Evolutionary conservation across 2,113 vertebrate species (phyloP), one percentile per base, ranked within the genome.

Genomic region (Geococcyx californianus): DNA sequence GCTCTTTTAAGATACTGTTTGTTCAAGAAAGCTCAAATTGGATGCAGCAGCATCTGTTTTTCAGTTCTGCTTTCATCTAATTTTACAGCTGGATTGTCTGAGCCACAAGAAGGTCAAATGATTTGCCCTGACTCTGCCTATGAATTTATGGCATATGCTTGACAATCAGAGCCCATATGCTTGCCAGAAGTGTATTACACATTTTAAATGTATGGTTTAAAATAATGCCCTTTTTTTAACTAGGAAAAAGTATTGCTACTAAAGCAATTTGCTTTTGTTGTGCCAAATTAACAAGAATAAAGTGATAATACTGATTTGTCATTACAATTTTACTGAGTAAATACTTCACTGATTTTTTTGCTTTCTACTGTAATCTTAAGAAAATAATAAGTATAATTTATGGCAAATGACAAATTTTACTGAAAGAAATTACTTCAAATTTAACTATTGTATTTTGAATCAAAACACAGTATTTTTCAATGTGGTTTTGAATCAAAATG

Each of bases 21-120:
- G 70, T 52, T 96, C 69, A 93, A n/a, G 36, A 95, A 95, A 90
- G 62, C 86, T 84, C 56, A 94, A 84, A 92, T 31, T 95, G 69
- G 84, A 85, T 84, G 78, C 89, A 91, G 87, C 74, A 96, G 87
- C 96, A 96, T 96, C 94, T 97, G 94, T 70, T 97, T 89, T 92
- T 85, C 90, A 63, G 92, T 90, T 92, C 83, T 94, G 66, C 96
- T 97, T 96, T 97, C 96, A 97, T 96, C 95, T 96, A 96, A 96
- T 97, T 97, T 96, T 96, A 96, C 96, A 97, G 96, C 92, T 96
- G 95, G 84, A 76, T 91, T 97, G 74, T 62, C 87, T 96, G 95
- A 96, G 70, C 90, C 87, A 95, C 66, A 91, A 96, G 94, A 87
- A 92, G 75, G 80, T 96, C 91, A 96, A 92, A 95, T 95, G 87